These are phyloP conservation scores for Oegoconia quadripuncta DNA, from an alignment of 2,888 invertebrate genomes.

Conservation along the genomic window DNA sequence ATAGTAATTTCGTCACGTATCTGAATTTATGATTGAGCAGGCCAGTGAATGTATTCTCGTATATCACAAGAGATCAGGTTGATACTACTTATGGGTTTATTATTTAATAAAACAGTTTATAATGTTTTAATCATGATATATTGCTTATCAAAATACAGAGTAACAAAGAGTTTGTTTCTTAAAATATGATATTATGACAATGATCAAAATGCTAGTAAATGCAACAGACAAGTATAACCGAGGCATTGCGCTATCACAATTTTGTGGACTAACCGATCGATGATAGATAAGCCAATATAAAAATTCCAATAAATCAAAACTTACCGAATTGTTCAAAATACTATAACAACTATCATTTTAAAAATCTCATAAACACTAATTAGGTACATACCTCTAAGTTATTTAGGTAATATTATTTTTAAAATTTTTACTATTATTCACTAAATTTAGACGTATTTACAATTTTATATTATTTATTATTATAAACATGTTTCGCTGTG, in stretches of 20 bases:
- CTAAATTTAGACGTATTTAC: conserved; percentile 75
- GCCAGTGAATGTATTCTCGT: no score
- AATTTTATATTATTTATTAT: conserved; percentile 46
- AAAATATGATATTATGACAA: conserved; percentile 62
- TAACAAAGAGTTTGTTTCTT: conserved; percentile 70
- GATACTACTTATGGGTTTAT: no score
- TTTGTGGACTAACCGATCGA: conserved; percentile 36
- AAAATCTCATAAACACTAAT: conserved; percentile 74
- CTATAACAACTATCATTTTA: conserved; percentile 59
- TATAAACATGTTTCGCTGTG: conserved; percentile 67
- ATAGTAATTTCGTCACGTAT: no score
- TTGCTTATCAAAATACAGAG: conserved; percentile 77
- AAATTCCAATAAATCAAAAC: conserved; percentile 56
- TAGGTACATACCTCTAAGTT: conserved; percentile 65
- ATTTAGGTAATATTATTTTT: conserved; percentile 58
- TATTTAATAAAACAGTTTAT: conserved; percentile 31
- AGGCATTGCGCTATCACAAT: conserved; percentile 73
- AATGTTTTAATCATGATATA: conserved; percentile 71
- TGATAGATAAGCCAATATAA: conserved; percentile 66
- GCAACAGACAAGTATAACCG: conserved; percentile 65
- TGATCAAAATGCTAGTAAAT: conserved; percentile 76
- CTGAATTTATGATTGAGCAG: no score
- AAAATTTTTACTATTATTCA: conserved; percentile 62
- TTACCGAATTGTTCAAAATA: conserved; percentile 66
- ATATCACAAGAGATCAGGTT: no score